These are phyloP conservation scores for Dicyrtoma fusca DNA, from an alignment of 2,888 invertebrate genomes.

Conservation along the genomic window DNA sequence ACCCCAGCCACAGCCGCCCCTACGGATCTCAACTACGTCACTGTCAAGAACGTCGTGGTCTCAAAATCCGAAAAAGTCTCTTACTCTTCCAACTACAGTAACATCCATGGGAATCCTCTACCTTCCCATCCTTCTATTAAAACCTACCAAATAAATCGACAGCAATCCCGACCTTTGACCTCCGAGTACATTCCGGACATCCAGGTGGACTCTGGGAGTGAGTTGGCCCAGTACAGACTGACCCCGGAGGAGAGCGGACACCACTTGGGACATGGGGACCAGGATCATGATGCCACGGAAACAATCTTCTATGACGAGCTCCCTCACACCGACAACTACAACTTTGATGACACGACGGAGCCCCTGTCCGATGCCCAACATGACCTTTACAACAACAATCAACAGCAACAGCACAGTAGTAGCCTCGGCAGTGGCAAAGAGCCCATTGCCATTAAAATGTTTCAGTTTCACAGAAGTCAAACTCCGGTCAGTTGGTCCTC, in stretches of 20 bases:
- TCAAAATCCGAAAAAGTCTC: constrained; percentile 39
- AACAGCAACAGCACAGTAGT: neutral
- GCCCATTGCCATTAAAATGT: constrained; percentile 39
- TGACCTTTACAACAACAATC: neutral
- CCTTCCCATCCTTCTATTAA: constrained; percentile 6
- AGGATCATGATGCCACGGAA: constrained; percentile 24
- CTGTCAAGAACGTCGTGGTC: constrained; percentile 35
- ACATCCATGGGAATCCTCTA: constrained; percentile 30
- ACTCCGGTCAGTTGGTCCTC: constrained; percentile 34
- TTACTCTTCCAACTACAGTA: constrained; percentile 35
- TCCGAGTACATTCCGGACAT: constrained; percentile 15
- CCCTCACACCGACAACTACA: constrained; percentile 21
- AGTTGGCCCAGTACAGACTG: neutral
- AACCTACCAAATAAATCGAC: constrained; percentile 11
- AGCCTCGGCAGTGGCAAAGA: neutral
- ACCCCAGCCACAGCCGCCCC: constrained; percentile 2
- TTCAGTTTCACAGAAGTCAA: constrained; percentile 45
- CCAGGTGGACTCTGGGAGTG: constrained; percentile 15
- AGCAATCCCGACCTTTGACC: neutral
- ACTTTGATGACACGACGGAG: constrained; percentile 22
- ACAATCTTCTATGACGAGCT: constrained; percentile 31
- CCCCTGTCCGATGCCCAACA: neutral
- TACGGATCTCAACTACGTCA: constrained; percentile 29
- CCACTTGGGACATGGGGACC: no score
- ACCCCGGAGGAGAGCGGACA: neutral